Base-by-base conservation (phyloP, 2,888 invertebrate genomes). In the Cheilosia vulpina region DNA sequence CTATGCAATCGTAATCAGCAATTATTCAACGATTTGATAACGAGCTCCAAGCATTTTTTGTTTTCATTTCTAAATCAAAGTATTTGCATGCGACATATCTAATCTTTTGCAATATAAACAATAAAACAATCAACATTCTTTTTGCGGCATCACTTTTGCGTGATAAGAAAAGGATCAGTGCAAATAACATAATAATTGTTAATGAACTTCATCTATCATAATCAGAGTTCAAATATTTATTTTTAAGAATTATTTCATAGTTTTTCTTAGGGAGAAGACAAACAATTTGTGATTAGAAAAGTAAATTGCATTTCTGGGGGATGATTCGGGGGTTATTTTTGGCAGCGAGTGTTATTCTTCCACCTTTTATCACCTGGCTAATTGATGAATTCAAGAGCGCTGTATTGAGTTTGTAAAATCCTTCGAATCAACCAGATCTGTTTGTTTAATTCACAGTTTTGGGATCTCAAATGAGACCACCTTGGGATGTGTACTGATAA, bases 71-170 rank as follows among this genome's bases (percentile, higher is more conserved):
- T 15, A 13, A 52, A n/a, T 11, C 11, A 21, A 13, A 24, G 1
- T 24, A 65, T 75, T 50, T 75, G 75, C 65, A 75, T 75, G 65
- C 21, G 63, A 57, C 55, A 53, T 75, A 75, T 75, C 75, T 75
- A 57, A 75, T 75, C 75, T 55, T 65, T 65, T 63, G 63, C 73
- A 73, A 55, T 63, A 53, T 13, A 17, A 19, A 19, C 75, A 47
- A 17, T 47, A 31, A 62, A 21, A 43, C 52, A 47, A 58, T 71
- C 62, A 53, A 62, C 60, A 72, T 62, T 72, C 60, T 72, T 72
- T 72, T 43, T 27, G 66, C 66, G 76, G 50, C 66, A 58, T 52
- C 50, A 58, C 41, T 45, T 24, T 17, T 15, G 19, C 24, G 47
- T 27, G 75, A 75, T 75, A 75, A 75, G 55, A 34, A 17, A 11